Evolutionary conservation across 2,797 vertebrate genomes (phyloP).

Genomic region (Melanogrammus aeglefinus): DNA sequence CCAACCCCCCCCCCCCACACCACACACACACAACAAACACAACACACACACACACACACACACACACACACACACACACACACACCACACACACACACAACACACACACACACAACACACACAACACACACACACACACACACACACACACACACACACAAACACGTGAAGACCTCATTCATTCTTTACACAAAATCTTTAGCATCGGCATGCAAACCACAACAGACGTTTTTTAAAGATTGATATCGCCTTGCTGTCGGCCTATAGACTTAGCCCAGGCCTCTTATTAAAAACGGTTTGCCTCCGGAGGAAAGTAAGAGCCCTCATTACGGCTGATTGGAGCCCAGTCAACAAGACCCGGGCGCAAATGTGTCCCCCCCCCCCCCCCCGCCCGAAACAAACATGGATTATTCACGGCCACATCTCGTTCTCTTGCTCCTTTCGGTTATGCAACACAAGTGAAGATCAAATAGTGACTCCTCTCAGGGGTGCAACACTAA

Average conservation of each 20-base stretch:
- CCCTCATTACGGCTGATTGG: constrained; percentile 62
- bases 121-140: background rate
- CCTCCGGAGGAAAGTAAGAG: constrained; percentile 23
- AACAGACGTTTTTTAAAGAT: constrained; percentile 1
- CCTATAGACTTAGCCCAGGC: constrained; percentile 8
- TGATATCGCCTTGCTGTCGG: constrained; percentile 1
- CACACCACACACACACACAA: background rate
- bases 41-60: background rate
- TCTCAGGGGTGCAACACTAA: constrained; percentile 65
- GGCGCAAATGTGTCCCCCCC: constrained; percentile 35
- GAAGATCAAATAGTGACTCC: constrained; percentile 62
- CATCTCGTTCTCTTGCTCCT: constrained; percentile 50
- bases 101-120: too few relatives aligned
- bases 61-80: background rate
- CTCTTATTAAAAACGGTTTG: constrained; percentile 24
- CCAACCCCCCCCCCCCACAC: too few relatives aligned
- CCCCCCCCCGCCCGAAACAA: constrained; percentile 49
- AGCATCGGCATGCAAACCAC: too few relatives aligned
- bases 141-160: background rate
- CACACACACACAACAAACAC: too few relatives aligned
- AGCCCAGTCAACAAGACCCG: constrained; percentile 31
- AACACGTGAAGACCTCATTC: background rate
- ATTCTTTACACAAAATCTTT: background rate
- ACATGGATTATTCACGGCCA: constrained; percentile 66
- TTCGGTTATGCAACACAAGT: constrained; percentile 63